Base-by-base conservation (phyloP, 2,888 invertebrate species). In the Thera britannica region DNA sequence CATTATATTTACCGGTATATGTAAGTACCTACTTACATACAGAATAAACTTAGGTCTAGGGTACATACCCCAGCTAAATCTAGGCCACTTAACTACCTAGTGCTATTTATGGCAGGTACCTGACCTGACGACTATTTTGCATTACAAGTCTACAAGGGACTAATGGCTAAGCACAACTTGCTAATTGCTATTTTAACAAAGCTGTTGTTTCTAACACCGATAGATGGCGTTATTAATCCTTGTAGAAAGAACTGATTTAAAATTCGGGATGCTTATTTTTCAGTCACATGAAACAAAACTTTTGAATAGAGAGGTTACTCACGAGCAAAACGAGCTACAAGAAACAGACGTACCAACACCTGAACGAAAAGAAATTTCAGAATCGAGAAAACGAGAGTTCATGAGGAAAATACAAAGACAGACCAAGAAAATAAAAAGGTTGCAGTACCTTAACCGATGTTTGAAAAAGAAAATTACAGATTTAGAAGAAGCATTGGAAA, bases 361-460 rank as follows among this genome's bases (percentile, higher is more conserved):
- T n/a, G 59, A 63, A 1, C 56, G 34, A 2, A 48, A 52, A 11
- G 62, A 66, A 56, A 34, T 70, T 54, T 61, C 70, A 60, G 70
- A 70, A 48, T 48, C 63, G 6, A 63, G 58, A 12, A 70, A 66
- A 23, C 57, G 57, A n/a, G 70, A 70, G 36, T 67, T 70, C 6
- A 60, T 58, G n/a, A 61, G 55, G 36, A 70, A 70, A 70, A 70
- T 70, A 63, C 66, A 70, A 46, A 70, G 58, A 54, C 70, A 70
- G 57, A 46, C 70, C 12, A 70, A 70, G 55, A 70, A 66, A 63
- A 70, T 70, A 7, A 70, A 70, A 57, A 62, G 66, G 23, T 58
- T 70, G 41, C 60, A 70, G 35, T 61, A 66, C 34, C 63, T 70
- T 7, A 68, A 65, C 23, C 23, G 63, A 52, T 23, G 54, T 58